phyloP scores from a whole-genome alignment of 2,888 invertebrate genomes.

The Apodemia zela region DNA sequence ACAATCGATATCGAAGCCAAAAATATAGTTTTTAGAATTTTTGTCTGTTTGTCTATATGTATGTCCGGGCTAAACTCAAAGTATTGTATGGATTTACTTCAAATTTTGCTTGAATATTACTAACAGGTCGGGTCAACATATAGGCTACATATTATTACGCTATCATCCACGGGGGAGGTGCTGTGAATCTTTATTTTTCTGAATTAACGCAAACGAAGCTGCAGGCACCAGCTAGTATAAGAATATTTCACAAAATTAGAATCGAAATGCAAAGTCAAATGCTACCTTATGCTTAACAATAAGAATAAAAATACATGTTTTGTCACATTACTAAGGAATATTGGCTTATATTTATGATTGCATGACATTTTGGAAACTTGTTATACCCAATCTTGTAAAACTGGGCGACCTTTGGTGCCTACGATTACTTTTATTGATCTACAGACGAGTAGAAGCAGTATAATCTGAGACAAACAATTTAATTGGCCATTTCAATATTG shows the following conservation, averaged over 20 bases:
- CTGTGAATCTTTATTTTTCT: too few species aligned
- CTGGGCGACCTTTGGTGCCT: conserved; percentile 57
- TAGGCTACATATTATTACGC: too few species aligned
- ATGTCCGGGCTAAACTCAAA: too few species aligned
- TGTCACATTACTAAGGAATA: conserved; percentile 44
- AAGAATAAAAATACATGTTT: conserved; percentile 11
- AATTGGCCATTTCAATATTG: conserved; percentile 4
- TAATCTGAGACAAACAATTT: conserved; percentile 7
- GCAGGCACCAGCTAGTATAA: too few species aligned
- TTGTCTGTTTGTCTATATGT: too few species aligned
- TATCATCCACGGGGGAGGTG: too few species aligned
- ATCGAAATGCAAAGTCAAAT: not conserved
- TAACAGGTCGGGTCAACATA: too few species aligned
- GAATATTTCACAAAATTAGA: not conserved
- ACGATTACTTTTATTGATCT: conserved; percentile 39
- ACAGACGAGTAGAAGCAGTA: conserved; percentile 23
- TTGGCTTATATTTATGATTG: conserved; percentile 36
- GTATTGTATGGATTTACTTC: too few species aligned
- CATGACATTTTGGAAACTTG: conserved; percentile 69
- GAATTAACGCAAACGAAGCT: too few species aligned
- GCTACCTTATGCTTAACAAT: not conserved
- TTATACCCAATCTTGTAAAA: conserved; percentile 55
- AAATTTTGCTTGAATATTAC: too few species aligned
- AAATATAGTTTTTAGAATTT: too few species aligned
- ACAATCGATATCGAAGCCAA: too few species aligned